A percentile compares a stretch with the other conserved stretches of the same genome.
phyloP scores from a whole-genome alignment of 1,140 invertebrate genomes.

The Drosophila equinoxialis region DNA sequence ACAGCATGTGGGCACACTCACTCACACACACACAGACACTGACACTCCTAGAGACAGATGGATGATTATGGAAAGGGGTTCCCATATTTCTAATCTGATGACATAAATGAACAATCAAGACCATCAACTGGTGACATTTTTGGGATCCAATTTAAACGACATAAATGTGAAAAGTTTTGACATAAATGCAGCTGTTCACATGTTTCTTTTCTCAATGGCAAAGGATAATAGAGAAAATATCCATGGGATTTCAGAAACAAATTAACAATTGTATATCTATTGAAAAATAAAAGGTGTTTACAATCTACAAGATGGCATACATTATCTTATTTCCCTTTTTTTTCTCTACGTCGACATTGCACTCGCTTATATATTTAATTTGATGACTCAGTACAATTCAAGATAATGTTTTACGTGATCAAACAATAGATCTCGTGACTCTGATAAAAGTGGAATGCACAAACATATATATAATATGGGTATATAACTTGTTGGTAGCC shows the following conservation, averaged over 20 bases:
- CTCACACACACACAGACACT: slow-evolving; percentile 38
- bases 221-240: slow-evolving; percentile 20
- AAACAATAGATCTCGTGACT: slow-evolving; percentile 31
- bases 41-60: slow-evolving; percentile 36
- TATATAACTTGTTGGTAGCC: no score
- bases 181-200: slow-evolving; percentile 38
- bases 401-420: slow-evolving; percentile 24
- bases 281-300: slow-evolving; percentile 40
- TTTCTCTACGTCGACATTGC: neutral
- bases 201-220: slow-evolving; percentile 24
- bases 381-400: slow-evolving; percentile 40
- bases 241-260: neutral
- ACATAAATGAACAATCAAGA: slow-evolving; percentile 65
- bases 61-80: slow-evolving; percentile 1
- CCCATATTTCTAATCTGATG: slow-evolving; percentile 60
- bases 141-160: slow-evolving; percentile 42
- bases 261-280: slow-evolving; percentile 1
- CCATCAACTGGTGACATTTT: slow-evolving; percentile 56
- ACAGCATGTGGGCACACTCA: slow-evolving; percentile 34
- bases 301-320: slow-evolving; percentile 26
- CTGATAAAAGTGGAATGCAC: slow-evolving; percentile 28
- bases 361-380: slow-evolving; percentile 36
- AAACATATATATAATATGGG: neutral
- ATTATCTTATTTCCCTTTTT: slow-evolving; percentile 6
- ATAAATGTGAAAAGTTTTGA: slow-evolving; percentile 65